These are phyloP conservation scores for Escarpia spicata DNA, from an alignment of 2,888 invertebrate species.

Conservation along the genomic window DNA sequence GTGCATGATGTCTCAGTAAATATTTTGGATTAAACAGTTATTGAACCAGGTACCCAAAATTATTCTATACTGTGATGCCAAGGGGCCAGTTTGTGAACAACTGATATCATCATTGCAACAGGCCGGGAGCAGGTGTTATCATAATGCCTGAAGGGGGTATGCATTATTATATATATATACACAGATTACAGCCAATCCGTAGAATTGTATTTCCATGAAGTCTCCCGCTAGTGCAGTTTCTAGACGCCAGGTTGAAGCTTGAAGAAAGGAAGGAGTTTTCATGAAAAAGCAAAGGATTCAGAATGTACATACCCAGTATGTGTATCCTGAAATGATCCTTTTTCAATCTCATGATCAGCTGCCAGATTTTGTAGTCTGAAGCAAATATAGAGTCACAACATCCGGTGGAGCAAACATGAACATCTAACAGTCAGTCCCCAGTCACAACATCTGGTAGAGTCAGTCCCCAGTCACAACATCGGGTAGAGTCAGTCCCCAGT, in stretches of 20 bases:
- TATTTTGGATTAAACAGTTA: too few relatives aligned
- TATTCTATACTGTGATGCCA: too few relatives aligned
- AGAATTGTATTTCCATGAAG: not conserved
- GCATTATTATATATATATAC: too few relatives aligned
- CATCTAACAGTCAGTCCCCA: not conserved
- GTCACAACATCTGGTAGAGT: not conserved
- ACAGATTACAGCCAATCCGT: not conserved
- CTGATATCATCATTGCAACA: too few relatives aligned
- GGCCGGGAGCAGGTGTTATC: too few relatives aligned
- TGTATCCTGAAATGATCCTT: not conserved
- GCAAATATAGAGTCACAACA: constrained; percentile 10
- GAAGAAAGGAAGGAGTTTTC: not conserved
- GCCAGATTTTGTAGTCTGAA: constrained; percentile 13
- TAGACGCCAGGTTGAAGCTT: not conserved
- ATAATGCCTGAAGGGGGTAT: too few relatives aligned
- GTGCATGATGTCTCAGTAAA: too few relatives aligned
- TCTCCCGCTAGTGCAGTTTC: not conserved
- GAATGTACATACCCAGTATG: not conserved
- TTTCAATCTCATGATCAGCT: not conserved
- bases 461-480: not conserved
- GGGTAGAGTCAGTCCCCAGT: not conserved
- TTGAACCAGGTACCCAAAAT: too few relatives aligned
- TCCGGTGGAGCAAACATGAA: not conserved
- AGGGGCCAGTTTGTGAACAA: too few relatives aligned
- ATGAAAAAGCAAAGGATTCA: not conserved